phyloP scores from a whole-genome alignment of 2,797 vertebrate genomes.

The Stomatorhinus walkeri region DNA sequence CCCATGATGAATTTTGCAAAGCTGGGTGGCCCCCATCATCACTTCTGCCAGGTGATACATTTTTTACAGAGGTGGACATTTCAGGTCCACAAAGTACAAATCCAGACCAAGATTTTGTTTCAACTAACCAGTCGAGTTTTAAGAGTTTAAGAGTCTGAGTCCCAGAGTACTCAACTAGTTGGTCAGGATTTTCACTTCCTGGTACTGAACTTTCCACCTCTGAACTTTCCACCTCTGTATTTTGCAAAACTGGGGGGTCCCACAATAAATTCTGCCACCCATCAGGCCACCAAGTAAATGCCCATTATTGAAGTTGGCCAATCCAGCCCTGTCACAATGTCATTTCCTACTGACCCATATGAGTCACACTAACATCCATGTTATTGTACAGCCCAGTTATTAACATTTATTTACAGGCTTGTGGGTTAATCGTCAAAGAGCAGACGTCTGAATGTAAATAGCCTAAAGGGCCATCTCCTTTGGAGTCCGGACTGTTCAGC shows the following conservation, averaged over 20 bases:
- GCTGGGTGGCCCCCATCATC: background rate
- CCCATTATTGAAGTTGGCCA: background rate
- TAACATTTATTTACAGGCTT: background rate
- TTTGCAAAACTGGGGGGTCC: background rate
- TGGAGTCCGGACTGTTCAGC: background rate
- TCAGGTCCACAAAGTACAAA: background rate
- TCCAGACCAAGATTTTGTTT: background rate
- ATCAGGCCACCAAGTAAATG: background rate
- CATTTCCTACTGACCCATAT: background rate
- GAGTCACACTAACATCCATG: background rate
- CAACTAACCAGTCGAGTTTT: background rate
- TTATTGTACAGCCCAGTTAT: background rate
- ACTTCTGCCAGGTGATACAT: background rate
- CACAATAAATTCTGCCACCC: background rate
- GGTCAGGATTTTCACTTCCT: background rate
- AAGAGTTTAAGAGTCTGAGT: background rate
- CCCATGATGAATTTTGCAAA: background rate
- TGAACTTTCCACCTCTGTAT: background rate
- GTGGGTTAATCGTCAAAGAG: background rate
- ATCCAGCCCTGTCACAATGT: background rate
- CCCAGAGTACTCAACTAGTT: background rate
- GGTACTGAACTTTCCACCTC: background rate
- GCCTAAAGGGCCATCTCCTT: background rate
- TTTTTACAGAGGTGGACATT: background rate
- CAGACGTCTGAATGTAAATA: background rate